These are phyloP conservation scores for Pampus argenteus DNA, from an alignment of 2,797 vertebrate genomes.

Conservation along the genomic window DNA sequence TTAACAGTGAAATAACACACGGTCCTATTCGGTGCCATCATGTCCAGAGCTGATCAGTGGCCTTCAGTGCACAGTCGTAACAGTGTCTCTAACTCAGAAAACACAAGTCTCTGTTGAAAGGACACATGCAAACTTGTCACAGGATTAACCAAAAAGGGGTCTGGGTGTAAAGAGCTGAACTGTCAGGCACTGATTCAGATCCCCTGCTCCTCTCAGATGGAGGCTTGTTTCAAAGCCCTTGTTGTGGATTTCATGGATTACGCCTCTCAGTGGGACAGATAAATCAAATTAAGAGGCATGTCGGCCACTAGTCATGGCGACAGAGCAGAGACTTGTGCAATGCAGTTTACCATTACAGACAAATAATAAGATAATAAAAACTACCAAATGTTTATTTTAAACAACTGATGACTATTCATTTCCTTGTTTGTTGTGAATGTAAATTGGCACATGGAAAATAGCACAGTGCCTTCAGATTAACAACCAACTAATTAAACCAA, in stretches of 20 bases:
- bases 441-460: background rate
- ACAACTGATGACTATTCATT: background rate
- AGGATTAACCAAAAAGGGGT: conserved; percentile 53
- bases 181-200: conserved; percentile 58
- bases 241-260: conserved; percentile 77
- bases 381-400: conserved; percentile 18
- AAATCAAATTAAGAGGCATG: conserved; percentile 71
- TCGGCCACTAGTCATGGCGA: conserved; percentile 45
- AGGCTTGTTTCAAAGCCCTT: conserved; percentile 61
- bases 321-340: conserved; percentile 36
- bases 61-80: conserved; percentile 28
- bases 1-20: conserved; percentile 17
- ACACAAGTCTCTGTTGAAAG: conserved; percentile 44
- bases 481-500: too few relatives aligned
- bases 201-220: conserved; percentile 52
- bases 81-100: conserved; percentile 39
- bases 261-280: conserved; percentile 59
- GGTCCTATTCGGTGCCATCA: conserved; percentile 17
- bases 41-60: conserved; percentile 17
- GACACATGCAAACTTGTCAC: conserved; percentile 56
- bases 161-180: conserved; percentile 43
- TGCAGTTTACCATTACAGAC: conserved; percentile 17
- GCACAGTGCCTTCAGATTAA: background rate
- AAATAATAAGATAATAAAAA: conserved; percentile 37
- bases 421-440: background rate